These are phyloP conservation scores for Botrylloides violaceus DNA, from an alignment of 23 tunicate species.

Conservation along the genomic window DNA sequence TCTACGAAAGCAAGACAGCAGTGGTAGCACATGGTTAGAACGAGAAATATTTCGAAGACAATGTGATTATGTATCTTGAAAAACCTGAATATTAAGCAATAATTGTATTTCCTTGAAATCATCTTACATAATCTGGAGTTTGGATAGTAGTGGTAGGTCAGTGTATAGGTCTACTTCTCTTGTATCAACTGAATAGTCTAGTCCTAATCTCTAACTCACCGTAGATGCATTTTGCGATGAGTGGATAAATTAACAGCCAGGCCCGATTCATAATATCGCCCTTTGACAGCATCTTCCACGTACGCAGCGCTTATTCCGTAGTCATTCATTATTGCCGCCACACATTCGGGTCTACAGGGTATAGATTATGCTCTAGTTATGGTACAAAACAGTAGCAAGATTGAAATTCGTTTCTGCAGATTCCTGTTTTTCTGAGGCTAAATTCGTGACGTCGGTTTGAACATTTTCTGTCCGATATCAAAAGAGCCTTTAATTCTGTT, in stretches of 20 bases:
- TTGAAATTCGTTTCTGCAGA: too few species aligned
- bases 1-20: constrained; percentile 42
- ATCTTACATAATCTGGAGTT: too few species aligned
- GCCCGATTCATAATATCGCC: constrained; percentile 63
- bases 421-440: too few species aligned
- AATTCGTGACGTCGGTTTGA: too few species aligned
- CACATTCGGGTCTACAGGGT: neutral
- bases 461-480: too few species aligned
- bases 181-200: too few species aligned
- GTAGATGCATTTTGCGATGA: constrained; percentile 17
- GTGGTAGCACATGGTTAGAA: constrained; percentile 43
- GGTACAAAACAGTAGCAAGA: too few species aligned
- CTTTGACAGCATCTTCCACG: constrained; percentile 56
- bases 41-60: constrained; percentile 23
- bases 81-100: constrained; percentile 31
- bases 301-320: constrained; percentile 47
- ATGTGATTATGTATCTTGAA: constrained; percentile 32
- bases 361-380: too few species aligned
- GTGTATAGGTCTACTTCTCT: too few species aligned
- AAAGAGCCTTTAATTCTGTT: too few species aligned
- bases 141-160: too few species aligned
- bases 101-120: too few species aligned
- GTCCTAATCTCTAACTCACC: constrained; percentile 28
- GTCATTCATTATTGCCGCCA: neutral
- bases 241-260: constrained; percentile 36